phyloP scores from a whole-genome alignment of 2,888 invertebrate genomes.

The Ditula angustiorana region DNA sequence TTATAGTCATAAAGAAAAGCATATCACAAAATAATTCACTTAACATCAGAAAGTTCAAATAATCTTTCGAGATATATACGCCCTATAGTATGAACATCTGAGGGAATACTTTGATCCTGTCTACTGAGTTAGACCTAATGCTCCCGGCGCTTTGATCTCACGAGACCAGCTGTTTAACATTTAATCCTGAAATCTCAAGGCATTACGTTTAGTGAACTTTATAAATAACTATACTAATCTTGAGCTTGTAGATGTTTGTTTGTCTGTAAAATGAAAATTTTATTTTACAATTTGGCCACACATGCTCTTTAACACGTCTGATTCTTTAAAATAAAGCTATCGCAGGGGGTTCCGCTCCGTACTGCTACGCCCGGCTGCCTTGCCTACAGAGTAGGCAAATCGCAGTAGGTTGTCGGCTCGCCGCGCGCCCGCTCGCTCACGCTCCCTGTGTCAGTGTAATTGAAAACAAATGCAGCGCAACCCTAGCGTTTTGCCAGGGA shows the following conservation, averaged over 20 bases:
- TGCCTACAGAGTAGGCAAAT: too few relatives aligned
- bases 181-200: constrained; percentile 8
- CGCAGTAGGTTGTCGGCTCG: too few relatives aligned
- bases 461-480: too few relatives aligned
- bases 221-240: background rate
- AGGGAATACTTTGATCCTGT: constrained; percentile 28
- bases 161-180: background rate
- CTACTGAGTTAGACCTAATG: constrained; percentile 33
- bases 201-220: background rate
- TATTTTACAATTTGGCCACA: too few relatives aligned
- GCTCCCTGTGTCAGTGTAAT: too few relatives aligned
- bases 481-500: too few relatives aligned
- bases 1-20: background rate
- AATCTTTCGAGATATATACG: background rate
- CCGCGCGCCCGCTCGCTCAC: too few relatives aligned
- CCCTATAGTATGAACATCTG: constrained; percentile 7
- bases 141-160: constrained; percentile 15
- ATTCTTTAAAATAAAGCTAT: too few relatives aligned
- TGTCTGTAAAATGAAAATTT: background rate
- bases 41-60: constrained; percentile 1
- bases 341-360: too few relatives aligned
- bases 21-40: constrained; percentile 7
- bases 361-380: too few relatives aligned
- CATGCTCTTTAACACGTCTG: too few relatives aligned
- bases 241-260: background rate